These are phyloP conservation scores for Hyppa rectilinea DNA, from an alignment of 2,888 invertebrate genomes.

Conservation along the genomic window DNA sequence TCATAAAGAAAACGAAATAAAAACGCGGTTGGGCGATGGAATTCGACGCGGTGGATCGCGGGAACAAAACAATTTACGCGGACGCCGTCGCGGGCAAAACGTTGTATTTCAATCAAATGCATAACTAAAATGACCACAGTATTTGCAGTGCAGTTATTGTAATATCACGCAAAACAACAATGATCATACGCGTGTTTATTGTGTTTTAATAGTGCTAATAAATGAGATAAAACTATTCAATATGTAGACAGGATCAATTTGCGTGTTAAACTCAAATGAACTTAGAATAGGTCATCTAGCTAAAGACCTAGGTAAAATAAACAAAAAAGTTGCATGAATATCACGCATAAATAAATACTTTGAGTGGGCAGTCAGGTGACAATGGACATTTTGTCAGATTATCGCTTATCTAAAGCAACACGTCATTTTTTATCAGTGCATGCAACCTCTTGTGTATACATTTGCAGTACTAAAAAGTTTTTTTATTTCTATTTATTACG, in stretches of 20 bases:
- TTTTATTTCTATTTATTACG: not conserved
- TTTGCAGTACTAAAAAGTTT: conserved; percentile 14
- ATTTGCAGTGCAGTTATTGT: not conserved
- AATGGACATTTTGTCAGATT: conserved; percentile 43
- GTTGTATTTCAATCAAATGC: not conserved
- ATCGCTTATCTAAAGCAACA: conserved; percentile 40
- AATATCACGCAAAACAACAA: conserved; percentile 41
- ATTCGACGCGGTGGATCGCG: no score
- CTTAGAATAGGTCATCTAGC: conserved; percentile 32
- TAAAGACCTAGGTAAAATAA: not conserved
- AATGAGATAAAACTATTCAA: conserved; percentile 32
- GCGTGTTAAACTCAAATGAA: conserved; percentile 31
- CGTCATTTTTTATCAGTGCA: conserved; percentile 49
- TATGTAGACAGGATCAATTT: conserved; percentile 11
- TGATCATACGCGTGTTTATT: conserved; percentile 21
- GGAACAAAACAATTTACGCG: no score
- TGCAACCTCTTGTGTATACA: conserved; percentile 13
- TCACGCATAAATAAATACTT: conserved; percentile 16
- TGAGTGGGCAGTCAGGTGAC: conserved; percentile 24
- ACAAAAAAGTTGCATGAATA: not conserved
- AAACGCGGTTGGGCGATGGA: no score
- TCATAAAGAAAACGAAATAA: no score
- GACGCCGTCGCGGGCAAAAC: no score
- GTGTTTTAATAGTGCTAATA: conserved; percentile 12
- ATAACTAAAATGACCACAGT: not conserved